These are phyloP conservation scores for Sardinella longiceps DNA, from an alignment of 2,797 vertebrate species.

Conservation along the genomic window DNA sequence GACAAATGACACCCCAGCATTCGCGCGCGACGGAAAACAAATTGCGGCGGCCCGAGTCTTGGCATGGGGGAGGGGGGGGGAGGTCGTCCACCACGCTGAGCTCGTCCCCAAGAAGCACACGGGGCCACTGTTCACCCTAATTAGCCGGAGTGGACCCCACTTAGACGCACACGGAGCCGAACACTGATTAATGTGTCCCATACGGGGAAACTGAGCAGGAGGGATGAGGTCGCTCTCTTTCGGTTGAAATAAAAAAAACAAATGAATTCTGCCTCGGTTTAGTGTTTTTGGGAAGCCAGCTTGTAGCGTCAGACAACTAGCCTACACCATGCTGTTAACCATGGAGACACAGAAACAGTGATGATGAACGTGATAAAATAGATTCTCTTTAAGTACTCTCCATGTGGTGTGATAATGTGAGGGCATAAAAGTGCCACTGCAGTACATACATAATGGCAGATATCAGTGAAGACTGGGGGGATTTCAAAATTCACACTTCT, in stretches of 20 bases:
- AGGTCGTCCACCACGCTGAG: conserved; percentile 32
- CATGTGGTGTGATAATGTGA: neutral
- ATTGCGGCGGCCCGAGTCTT: conserved; percentile 32
- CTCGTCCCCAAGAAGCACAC: neutral
- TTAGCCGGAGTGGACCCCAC: conserved; percentile 1
- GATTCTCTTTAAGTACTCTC: neutral
- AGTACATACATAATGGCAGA: neutral
- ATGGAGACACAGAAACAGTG: neutral
- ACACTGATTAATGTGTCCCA: conserved; percentile 47
- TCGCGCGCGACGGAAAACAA: conserved; percentile 30
- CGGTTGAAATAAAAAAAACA: neutral
- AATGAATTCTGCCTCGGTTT: neutral
- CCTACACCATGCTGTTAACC: neutral
- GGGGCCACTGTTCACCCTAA: neutral
- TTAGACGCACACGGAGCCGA: neutral
- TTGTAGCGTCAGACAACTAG: neutral
- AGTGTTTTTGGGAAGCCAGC: neutral
- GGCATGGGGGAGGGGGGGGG: neutral
- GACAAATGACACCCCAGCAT: conserved; percentile 43
- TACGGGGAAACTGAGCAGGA: neutral
- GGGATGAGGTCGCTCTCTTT: neutral
- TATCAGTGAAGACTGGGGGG: neutral
- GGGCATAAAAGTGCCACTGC: neutral
- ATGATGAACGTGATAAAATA: neutral
- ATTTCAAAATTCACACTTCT: no score